A percentile compares a stretch with the other conserved stretches of the same genome.
These are phyloP conservation scores for Gavia stellata DNA, from an alignment of 2,113 vertebrate species.

Conservation along the genomic window DNA sequence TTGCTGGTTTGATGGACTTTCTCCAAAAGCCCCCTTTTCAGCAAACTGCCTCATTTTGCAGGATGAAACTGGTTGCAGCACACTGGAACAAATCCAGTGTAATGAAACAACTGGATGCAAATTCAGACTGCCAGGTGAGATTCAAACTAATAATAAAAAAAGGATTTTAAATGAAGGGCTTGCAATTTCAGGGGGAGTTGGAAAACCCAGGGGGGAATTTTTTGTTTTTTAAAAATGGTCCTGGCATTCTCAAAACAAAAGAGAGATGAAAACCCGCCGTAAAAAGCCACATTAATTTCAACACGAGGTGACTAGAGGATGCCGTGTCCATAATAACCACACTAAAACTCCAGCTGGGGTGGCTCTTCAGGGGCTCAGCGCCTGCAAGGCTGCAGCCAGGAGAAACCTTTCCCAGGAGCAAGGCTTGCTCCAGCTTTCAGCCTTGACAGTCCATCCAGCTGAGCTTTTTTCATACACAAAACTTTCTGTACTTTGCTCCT, in stretches of 20 bases:
- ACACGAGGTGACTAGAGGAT: background rate
- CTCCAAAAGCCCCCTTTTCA: background rate
- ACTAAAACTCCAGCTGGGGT: background rate
- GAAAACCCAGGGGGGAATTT: background rate
- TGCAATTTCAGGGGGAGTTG: background rate
- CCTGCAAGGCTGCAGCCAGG: background rate
- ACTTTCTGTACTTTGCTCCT: background rate
- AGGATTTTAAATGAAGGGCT: background rate
- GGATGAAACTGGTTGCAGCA: background rate
- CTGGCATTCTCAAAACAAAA: conserved; percentile 18
- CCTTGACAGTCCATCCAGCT: background rate
- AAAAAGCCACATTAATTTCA: background rate
- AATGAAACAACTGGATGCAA: background rate
- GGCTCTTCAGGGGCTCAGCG: background rate
- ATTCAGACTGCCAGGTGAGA: background rate
- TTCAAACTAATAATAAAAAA: background rate
- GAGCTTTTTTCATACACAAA: background rate
- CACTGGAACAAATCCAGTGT: background rate
- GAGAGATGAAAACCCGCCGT: background rate
- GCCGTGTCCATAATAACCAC: background rate
- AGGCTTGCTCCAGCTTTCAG: background rate
- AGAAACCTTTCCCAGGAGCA: background rate
- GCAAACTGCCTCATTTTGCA: background rate
- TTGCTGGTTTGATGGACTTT: background rate
- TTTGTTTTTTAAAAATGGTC: background rate